Evolutionary conservation across 1,140 invertebrate genomes (phyloP).

Genomic region (Chymomyza costata): DNA sequence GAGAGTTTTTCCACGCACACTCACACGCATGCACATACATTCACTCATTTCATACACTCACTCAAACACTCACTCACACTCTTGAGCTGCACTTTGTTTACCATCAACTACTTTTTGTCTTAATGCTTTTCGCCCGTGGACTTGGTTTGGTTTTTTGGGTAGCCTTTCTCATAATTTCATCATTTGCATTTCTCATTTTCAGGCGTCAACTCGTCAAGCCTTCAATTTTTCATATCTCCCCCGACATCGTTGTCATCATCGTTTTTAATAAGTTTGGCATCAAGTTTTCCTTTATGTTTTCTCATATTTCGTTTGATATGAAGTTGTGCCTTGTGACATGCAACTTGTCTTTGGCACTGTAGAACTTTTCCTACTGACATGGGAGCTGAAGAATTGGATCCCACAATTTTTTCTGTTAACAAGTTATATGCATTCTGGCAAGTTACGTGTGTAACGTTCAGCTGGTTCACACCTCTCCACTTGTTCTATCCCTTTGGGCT

Average conservation of each 20-base stretch:
- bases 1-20: no score
- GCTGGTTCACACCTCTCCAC: no score
- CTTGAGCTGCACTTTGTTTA: constrained; percentile 60
- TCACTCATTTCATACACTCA: constrained; percentile 6
- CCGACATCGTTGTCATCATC: no score
- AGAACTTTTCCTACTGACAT: no score
- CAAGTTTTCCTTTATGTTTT: constrained; percentile 13
- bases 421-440: no score
- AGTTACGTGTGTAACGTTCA: no score
- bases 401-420: no score
- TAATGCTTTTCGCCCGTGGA: constrained; percentile 36
- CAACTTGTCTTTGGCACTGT: no score
- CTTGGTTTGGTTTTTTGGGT: constrained; percentile 31
- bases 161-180: constrained; percentile 52
- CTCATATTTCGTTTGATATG: neutral
- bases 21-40: constrained; percentile 26
- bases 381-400: no score
- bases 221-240: no score
- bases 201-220: constrained; percentile 9
- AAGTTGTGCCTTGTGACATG: no score
- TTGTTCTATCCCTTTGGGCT: no score
- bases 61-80: constrained; percentile 21
- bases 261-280: constrained; percentile 13
- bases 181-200: constrained; percentile 70
- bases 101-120: constrained; percentile 56